These are phyloP conservation scores for Actinia equina DNA, from an alignment of 64 coral and sea anemone species.

Conservation along the genomic window DNA sequence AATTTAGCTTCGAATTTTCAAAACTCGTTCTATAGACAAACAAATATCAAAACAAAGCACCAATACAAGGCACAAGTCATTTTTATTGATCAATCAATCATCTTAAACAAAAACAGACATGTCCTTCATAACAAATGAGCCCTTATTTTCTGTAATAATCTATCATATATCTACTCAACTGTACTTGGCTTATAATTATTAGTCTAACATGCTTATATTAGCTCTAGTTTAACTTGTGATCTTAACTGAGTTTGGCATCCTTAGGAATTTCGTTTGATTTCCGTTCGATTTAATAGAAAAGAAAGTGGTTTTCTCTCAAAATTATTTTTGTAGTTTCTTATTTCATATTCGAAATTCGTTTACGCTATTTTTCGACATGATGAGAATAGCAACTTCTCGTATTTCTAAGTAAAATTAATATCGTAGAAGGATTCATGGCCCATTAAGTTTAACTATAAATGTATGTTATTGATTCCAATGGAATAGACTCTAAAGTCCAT, in stretches of 20 bases:
- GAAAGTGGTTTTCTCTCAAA: background rate
- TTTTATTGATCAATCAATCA: slow-evolving; percentile 2
- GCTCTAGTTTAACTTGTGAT: background rate
- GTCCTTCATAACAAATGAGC: background rate
- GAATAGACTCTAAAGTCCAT: no score
- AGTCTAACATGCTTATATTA: background rate
- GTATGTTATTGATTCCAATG: background rate
- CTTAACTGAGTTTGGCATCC: background rate
- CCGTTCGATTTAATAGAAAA: background rate
- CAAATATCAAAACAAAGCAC: background rate
- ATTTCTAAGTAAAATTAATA: background rate
- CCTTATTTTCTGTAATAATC: background rate
- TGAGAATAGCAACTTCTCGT: background rate
- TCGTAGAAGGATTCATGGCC: background rate
- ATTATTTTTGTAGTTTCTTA: background rate
- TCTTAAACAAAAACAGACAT: background rate
- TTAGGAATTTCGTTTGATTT: background rate
- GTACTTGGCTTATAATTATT: background rate
- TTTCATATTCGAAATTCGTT: background rate
- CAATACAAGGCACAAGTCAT: background rate
- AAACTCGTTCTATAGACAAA: background rate
- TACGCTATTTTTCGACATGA: background rate
- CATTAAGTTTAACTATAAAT: background rate
- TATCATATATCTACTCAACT: background rate
- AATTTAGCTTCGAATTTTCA: background rate